A percentile compares a stretch with the other conserved stretches of the same genome.
Conservation (phyloP, 2,113 vertebrate genomes). For the Stomatorhinus ivindoensis region DNA sequence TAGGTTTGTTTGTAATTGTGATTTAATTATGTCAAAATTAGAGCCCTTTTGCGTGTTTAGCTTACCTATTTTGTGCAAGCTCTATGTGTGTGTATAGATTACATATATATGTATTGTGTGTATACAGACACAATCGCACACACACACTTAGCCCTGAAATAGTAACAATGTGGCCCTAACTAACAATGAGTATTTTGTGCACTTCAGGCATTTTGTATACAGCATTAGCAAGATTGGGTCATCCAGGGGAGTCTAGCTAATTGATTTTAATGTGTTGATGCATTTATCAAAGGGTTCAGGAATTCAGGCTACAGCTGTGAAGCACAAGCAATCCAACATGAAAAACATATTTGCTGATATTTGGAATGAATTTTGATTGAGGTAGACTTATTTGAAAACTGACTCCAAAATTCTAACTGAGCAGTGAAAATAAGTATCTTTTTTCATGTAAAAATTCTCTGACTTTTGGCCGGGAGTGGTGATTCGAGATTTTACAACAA, state of each 20-base stretch:
- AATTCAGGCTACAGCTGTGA: neutral
- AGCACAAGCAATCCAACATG: neutral
- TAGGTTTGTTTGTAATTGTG: neutral
- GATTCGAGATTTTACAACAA: neutral
- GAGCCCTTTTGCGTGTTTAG: neutral
- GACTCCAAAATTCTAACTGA: neutral
- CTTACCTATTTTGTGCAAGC: neutral
- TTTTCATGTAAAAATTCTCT: too few relatives aligned
- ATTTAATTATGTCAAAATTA: neutral
- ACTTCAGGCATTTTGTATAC: constrained; percentile 7
- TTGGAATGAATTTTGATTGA: neutral
- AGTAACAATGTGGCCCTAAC: neutral
- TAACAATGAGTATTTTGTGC: neutral
- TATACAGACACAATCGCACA: too few relatives aligned
- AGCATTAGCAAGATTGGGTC: neutral
- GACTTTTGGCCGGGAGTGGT: neutral
- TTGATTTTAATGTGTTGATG: constrained; percentile 4
- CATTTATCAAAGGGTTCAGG: constrained; percentile 7
- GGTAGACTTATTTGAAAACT: neutral
- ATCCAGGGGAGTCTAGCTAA: neutral
- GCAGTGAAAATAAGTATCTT: neutral
- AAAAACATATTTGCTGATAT: neutral
- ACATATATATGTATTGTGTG: too few relatives aligned
- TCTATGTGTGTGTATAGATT: neutral
- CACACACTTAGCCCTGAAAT: neutral